Evolutionary conservation across 2,797 vertebrate species (phyloP).

Genomic region (Rallus crepitans): DNA sequence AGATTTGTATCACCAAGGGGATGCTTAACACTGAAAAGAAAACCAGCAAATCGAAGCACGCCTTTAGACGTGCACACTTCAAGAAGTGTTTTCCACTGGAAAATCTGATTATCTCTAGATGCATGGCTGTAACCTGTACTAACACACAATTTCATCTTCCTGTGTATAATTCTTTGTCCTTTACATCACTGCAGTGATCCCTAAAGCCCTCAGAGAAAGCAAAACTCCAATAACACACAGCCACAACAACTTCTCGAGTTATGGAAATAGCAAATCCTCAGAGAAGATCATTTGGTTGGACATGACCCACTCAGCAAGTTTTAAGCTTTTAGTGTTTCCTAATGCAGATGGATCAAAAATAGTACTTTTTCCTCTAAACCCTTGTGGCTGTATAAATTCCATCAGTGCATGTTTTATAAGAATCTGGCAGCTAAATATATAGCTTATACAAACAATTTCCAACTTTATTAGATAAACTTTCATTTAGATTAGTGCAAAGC

Average conservation of each 20-base stretch:
- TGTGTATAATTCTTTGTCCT: background rate
- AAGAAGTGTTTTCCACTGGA: background rate
- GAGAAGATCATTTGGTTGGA: background rate
- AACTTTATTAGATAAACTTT: background rate
- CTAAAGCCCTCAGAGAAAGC: background rate
- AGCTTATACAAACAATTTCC: background rate
- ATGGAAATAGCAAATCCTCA: background rate
- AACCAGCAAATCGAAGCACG: accelerated
- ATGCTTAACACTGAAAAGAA: background rate
- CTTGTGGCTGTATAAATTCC: background rate
- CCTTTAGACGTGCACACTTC: background rate
- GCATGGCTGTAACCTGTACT: background rate
- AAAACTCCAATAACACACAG: background rate
- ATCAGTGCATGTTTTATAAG: background rate
- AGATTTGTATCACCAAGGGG: too few relatives aligned
- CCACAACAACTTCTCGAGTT: background rate
- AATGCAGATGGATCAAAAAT: background rate
- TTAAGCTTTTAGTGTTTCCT: background rate
- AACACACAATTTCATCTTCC: background rate
- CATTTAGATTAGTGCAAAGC: background rate
- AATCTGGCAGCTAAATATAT: background rate
- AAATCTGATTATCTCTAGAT: background rate
- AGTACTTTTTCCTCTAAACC: background rate
- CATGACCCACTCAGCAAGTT: background rate
- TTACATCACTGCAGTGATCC: background rate